Conservation (phyloP, 2,797 vertebrate genomes). For the Acropternis orthonyx region DNA sequence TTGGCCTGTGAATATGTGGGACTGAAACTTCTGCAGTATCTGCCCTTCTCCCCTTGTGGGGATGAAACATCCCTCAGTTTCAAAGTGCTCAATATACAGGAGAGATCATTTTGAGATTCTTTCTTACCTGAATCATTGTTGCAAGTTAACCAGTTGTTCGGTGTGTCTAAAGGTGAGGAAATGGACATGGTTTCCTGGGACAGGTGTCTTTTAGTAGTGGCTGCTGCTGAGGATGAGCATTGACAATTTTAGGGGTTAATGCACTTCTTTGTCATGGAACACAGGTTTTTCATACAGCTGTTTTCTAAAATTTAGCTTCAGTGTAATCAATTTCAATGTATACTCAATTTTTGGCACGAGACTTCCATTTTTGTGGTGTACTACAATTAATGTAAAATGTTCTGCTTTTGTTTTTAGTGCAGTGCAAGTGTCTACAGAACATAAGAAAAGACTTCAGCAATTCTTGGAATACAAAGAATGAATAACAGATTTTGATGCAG, state of each 20-base stretch:
- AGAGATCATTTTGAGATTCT: background rate
- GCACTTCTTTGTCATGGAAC: background rate
- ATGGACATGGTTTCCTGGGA: background rate
- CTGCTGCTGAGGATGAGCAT: background rate
- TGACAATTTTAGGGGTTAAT: background rate
- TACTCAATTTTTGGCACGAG: slow-evolving; percentile 58
- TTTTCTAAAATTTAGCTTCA: background rate
- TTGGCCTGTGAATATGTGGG: background rate
- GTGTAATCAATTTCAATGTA: slow-evolving; percentile 16
- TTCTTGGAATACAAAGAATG: slow-evolving; percentile 97
- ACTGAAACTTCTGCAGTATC: background rate
- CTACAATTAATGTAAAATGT: slow-evolving; percentile 60
- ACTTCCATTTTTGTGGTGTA: slow-evolving; percentile 41
- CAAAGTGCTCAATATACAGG: background rate
- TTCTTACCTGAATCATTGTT: background rate
- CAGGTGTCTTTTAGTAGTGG: background rate
- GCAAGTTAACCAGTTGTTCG: background rate
- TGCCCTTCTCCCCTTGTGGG: background rate
- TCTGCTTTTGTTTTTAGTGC: slow-evolving; percentile 82
- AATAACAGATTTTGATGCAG: slow-evolving; percentile 66
- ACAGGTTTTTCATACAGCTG: background rate
- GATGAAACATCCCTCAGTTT: background rate
- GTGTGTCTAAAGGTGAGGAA: background rate
- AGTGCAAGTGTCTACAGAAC: slow-evolving; percentile 90
- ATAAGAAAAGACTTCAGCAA: slow-evolving; percentile 93